These are phyloP conservation scores for Tautogolabrus adspersus DNA, from an alignment of 2,113 vertebrate species.

Conservation along the genomic window DNA sequence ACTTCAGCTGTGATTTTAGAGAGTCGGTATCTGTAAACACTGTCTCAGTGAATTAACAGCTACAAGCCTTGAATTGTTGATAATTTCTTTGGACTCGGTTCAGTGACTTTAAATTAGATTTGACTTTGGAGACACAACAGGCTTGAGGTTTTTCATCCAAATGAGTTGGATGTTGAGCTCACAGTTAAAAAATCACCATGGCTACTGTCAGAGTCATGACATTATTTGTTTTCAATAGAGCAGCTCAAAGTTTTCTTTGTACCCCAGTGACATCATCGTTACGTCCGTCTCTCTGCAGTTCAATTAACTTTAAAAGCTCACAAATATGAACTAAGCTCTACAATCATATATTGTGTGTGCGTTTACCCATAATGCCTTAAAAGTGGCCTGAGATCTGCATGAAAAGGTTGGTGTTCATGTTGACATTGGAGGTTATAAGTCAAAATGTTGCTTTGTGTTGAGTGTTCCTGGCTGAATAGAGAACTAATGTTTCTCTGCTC, in stretches of 20 bases:
- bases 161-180: not conserved
- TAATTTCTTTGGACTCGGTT: not conserved
- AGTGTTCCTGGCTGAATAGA: constrained; percentile 14
- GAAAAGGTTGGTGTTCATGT: not conserved
- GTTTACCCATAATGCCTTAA: not conserved
- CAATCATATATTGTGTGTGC: not conserved
- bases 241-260: not conserved
- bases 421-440: constrained; percentile 8
- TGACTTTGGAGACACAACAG: not conserved
- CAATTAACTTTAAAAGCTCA: not conserved
- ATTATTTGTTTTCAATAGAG: not conserved
- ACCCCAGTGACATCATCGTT: not conserved
- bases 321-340: not conserved
- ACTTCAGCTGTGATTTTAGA: not conserved
- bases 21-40: not conserved
- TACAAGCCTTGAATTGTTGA: not conserved
- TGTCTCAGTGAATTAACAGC: not conserved
- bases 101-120: constrained; percentile 10
- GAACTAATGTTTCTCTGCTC: constrained; percentile 12
- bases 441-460: constrained; percentile 38
- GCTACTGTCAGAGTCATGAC: constrained; percentile 3
- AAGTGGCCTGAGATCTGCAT: not conserved
- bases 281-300: not conserved
- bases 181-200: constrained; percentile 30
- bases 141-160: constrained; percentile 5